These are phyloP conservation scores for Kryptolebias marmoratus DNA, from an alignment of 2,113 vertebrate genomes.

Conservation along the genomic window DNA sequence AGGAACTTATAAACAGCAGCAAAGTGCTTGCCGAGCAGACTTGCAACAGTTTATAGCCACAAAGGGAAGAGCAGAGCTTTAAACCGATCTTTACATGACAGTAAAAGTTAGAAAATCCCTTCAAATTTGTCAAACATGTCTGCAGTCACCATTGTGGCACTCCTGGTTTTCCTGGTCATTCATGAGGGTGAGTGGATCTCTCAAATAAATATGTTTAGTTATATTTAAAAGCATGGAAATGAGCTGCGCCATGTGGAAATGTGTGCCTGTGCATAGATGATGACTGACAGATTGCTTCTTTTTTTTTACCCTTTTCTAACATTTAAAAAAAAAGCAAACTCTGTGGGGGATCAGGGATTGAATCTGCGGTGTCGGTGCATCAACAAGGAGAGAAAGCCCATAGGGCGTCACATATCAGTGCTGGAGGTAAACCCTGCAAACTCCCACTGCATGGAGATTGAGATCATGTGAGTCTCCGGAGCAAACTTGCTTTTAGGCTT, in stretches of 20 bases:
- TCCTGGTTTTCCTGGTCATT: constrained; percentile 61
- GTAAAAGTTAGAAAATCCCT: too few species aligned
- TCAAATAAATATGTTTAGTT: not conserved
- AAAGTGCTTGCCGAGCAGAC: not conserved
- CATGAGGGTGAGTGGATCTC: constrained; percentile 75
- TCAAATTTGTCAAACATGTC: constrained; percentile 27
- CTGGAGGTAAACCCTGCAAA: constrained; percentile 79
- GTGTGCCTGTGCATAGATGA: not conserved
- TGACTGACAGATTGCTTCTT: not conserved
- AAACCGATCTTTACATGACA: not conserved
- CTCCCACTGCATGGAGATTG: constrained; percentile 80
- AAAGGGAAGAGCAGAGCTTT: not conserved
- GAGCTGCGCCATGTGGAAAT: not conserved
- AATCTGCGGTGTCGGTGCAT: constrained; percentile 86
- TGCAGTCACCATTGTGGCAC: constrained; percentile 24
- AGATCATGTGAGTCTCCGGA: constrained; percentile 85
- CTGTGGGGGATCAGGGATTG: constrained; percentile 9
- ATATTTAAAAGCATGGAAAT: not conserved
- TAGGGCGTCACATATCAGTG: constrained; percentile 74
- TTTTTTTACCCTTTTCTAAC: not conserved
- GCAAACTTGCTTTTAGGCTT: not conserved
- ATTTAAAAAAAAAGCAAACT: constrained; percentile 49
- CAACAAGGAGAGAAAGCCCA: constrained; percentile 68
- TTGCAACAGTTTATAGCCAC: constrained; percentile 6
- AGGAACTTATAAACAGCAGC: constrained; percentile 3